phyloP scores from a whole-genome alignment of 2,888 invertebrate species.

The Caenorhabditis japonica region DNA sequence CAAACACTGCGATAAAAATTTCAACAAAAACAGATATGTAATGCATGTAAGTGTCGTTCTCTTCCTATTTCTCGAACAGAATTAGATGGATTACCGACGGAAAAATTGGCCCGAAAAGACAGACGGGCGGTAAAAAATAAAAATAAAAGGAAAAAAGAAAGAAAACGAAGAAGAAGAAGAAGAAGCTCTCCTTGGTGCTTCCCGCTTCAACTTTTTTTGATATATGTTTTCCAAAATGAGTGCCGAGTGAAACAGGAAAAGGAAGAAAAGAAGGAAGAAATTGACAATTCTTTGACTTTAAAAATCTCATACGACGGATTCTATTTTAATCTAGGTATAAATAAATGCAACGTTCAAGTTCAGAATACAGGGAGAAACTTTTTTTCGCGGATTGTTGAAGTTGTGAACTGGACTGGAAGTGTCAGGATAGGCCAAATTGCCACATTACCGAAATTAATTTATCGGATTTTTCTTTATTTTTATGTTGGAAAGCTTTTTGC shows the following conservation, averaged over 20 bases:
- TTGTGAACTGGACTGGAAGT: no score
- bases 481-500: no score
- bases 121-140: background rate
- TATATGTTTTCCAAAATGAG: constrained; percentile 29
- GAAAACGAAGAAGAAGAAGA: background rate
- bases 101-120: constrained; percentile 4
- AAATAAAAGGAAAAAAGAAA: background rate
- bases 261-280: constrained; percentile 61
- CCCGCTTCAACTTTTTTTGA: constrained; percentile 28
- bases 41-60: background rate
- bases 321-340: constrained; percentile 47
- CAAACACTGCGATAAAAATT: no score
- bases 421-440: no score
- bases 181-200: constrained; percentile 3
- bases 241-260: constrained; percentile 37
- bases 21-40: background rate
- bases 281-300: constrained; percentile 54
- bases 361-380: no score
- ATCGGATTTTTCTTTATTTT: no score
- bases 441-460: no score
- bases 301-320: constrained; percentile 23
- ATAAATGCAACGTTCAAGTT: no score
- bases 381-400: no score
- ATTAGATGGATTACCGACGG: constrained; percentile 27
- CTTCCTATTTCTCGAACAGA: background rate